A percentile compares a stretch with the other conserved stretches of the same genome.
Evolutionary conservation across 1,140 invertebrate genomes (phyloP).

Genomic region (Saccostrea echinata): DNA sequence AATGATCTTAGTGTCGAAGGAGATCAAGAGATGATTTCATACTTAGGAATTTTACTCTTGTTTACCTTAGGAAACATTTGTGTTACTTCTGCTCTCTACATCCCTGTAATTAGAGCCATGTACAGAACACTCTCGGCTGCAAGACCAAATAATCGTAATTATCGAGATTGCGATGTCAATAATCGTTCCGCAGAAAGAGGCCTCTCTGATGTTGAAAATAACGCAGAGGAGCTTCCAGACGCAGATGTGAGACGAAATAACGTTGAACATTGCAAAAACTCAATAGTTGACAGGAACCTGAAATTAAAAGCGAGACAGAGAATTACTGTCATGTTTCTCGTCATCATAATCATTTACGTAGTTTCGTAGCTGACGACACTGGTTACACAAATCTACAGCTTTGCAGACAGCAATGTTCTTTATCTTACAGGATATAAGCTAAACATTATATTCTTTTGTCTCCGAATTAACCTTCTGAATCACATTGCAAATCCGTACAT

Average conservation of each 20-base stretch:
- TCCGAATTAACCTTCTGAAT: neutral
- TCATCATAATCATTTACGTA: neutral
- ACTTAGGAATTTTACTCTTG: neutral
- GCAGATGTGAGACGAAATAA: neutral
- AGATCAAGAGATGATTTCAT: neutral
- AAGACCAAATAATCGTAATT: neutral
- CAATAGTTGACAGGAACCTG: neutral
- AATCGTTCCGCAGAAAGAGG: neutral
- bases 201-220: neutral
- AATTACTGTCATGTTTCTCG: conserved; percentile 3
- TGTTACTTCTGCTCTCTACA: neutral
- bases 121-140: neutral
- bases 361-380: conserved; percentile 31
- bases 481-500: conserved; percentile 10
- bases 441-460: neutral
- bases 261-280: neutral
- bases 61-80: neutral
- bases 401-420: neutral
- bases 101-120: neutral
- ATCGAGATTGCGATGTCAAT: neutral
- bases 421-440: neutral
- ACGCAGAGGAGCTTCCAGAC: neutral
- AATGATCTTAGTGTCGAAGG: neutral
- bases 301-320: neutral
- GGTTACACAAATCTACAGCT: neutral